Percentiles rank a stretch among this genome's conserved stretches.
These are phyloP conservation scores for Podargus strigoides DNA, from an alignment of 2,797 vertebrate genomes.

Conservation along the genomic window DNA sequence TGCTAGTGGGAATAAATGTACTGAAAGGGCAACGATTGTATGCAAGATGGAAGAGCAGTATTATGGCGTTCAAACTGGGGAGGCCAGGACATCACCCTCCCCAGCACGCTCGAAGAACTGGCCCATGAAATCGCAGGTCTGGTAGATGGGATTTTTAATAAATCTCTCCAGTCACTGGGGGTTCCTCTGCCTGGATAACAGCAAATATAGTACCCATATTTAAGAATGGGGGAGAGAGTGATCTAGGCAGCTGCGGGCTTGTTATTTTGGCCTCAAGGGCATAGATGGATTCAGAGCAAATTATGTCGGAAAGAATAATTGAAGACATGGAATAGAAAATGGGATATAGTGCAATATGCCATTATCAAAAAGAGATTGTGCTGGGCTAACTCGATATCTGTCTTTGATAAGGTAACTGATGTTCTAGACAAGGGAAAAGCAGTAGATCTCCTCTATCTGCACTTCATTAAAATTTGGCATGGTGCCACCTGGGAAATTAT, in stretches of 20 bases:
- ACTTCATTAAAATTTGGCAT: conserved; percentile 53
- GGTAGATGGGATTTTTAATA: conserved; percentile 33
- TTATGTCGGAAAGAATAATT: conserved; percentile 63
- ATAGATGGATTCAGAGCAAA: conserved; percentile 61
- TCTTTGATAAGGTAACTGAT: conserved; percentile 66
- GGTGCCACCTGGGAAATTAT: conserved; percentile 57
- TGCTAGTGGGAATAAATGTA: background rate
- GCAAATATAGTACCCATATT: conserved; percentile 15
- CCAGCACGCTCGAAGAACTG: background rate
- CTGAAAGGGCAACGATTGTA: background rate
- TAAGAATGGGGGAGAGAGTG: conserved; percentile 20
- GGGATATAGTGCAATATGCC: conserved; percentile 53
- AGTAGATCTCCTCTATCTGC: conserved; percentile 50
- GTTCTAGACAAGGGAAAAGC: conserved; percentile 58
- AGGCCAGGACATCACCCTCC: background rate
- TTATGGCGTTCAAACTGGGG: background rate
- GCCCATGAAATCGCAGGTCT: background rate
- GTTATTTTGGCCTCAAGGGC: conserved; percentile 56
- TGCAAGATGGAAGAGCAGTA: background rate
- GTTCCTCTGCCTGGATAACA: conserved; percentile 18
- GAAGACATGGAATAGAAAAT: conserved; percentile 64
- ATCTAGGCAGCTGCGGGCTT: conserved; percentile 22
- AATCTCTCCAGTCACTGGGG: conserved; percentile 11
- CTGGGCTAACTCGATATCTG: conserved; percentile 56
- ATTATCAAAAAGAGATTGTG: conserved; percentile 62